Percentiles rank a stretch among this genome's conserved stretches.
Conservation (phyloP, 2,113 vertebrate genomes). For the Furnarius figulus region DNA sequence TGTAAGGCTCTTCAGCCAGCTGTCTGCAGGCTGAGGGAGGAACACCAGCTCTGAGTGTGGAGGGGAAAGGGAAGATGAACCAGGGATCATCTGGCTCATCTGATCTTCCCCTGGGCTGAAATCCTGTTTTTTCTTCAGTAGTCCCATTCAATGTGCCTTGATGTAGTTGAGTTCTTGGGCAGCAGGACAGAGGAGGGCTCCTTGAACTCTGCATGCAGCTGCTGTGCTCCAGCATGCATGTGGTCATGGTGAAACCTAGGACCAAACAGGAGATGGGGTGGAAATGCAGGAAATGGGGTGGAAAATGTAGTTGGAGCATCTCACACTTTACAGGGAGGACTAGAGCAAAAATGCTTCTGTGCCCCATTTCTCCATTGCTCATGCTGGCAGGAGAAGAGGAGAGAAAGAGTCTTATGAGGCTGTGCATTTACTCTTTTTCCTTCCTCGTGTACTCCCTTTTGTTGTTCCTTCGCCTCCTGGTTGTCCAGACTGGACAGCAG, state of each 20-base stretch:
- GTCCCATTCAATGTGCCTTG: not conserved
- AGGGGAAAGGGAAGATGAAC: not conserved
- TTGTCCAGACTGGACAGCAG: not conserved
- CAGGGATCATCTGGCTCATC: not conserved
- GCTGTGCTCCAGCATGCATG: not conserved
- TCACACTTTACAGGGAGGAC: not conserved
- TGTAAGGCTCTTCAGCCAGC: not conserved
- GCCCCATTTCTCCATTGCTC: not conserved
- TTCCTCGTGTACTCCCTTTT: not conserved
- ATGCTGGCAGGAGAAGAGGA: not conserved
- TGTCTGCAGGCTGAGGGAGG: not conserved
- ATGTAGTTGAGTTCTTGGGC: not conserved
- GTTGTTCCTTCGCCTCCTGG: not conserved
- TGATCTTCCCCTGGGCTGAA: not conserved
- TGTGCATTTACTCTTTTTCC: not conserved
- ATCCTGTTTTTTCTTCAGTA: not conserved
- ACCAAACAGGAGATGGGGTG: not conserved
- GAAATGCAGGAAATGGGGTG: not conserved
- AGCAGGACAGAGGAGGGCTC: not conserved
- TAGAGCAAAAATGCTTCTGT: not conserved
- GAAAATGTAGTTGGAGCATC: not conserved
- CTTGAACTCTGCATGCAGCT: not conserved
- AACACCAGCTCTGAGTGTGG: rapidly evolving
- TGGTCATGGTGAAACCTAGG: not conserved
- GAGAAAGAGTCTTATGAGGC: not conserved